phyloP scores from a whole-genome alignment of 2,113 vertebrate species.

The Spea multiplicata region DNA sequence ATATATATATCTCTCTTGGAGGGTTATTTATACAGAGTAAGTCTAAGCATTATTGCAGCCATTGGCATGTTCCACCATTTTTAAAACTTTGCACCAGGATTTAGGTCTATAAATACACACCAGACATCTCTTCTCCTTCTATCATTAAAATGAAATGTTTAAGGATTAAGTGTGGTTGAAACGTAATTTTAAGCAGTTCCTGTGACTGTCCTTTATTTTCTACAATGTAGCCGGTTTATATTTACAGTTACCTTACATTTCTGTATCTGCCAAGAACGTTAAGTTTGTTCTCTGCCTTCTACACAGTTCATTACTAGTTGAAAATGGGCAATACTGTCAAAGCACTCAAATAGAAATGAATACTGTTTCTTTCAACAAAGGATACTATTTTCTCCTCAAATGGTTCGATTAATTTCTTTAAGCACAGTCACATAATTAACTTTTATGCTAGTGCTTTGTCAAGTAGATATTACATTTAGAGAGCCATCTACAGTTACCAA shows the following conservation, averaged over 20 bases:
- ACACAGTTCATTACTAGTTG: not conserved
- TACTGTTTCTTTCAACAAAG: not conserved
- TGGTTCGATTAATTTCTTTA: not conserved
- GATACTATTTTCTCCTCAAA: not conserved
- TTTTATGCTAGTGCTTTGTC: not conserved
- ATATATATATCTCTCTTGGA: too few relatives aligned
- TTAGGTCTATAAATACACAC: too few relatives aligned
- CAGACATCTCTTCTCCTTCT: too few relatives aligned
- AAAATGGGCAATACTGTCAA: not conserved
- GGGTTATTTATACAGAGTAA: too few relatives aligned
- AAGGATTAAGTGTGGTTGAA: too few relatives aligned
- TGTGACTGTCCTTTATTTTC: too few relatives aligned
- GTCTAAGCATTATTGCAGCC: too few relatives aligned
- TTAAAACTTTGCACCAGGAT: too few relatives aligned
- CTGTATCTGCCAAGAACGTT: not conserved
- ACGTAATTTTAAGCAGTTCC: too few relatives aligned
- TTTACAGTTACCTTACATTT: not conserved
- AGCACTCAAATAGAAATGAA: not conserved
- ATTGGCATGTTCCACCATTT: too few relatives aligned
- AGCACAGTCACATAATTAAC: not conserved
- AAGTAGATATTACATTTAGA: not conserved
- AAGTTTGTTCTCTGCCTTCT: not conserved
- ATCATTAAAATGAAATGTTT: too few relatives aligned
- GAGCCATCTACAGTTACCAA: not conserved
- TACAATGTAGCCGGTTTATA: not conserved